Conservation (phyloP, 2,797 vertebrate species). For the Cryptoprocta ferox region DNA sequence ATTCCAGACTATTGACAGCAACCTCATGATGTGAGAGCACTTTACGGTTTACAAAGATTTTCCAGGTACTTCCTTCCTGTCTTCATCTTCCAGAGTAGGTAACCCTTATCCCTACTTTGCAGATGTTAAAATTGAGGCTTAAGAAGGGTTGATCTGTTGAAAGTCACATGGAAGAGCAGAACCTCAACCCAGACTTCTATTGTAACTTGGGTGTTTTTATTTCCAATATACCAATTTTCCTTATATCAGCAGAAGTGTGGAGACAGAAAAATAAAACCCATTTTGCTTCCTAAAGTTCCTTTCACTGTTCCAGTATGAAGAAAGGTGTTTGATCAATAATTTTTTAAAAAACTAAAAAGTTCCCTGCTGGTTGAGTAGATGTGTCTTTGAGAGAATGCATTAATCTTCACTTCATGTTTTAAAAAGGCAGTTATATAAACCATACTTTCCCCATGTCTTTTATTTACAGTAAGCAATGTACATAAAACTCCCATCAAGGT, state of each 20-base stretch:
- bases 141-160: background rate
- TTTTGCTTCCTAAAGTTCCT: background rate
- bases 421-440: background rate
- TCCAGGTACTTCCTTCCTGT: background rate
- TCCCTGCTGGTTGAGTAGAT: background rate
- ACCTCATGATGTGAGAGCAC: background rate
- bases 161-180: background rate
- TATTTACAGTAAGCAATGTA: slow-evolving; percentile 70
- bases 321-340: background rate
- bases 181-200: background rate
- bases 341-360: background rate
- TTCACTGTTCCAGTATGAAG: background rate
- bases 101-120: background rate
- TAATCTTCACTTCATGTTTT: background rate
- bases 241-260: background rate
- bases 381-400: background rate
- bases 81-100: background rate
- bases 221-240: background rate
- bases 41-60: background rate
- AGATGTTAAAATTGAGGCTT: background rate
- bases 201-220: background rate
- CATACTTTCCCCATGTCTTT: background rate
- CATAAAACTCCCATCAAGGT: slow-evolving; percentile 70
- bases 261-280: background rate
- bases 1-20: background rate